A percentile compares a stretch with the other conserved stretches of the same genome.
Conservation (phyloP, 2,888 invertebrate species). For the Prosopocoilus inquinatus region DNA sequence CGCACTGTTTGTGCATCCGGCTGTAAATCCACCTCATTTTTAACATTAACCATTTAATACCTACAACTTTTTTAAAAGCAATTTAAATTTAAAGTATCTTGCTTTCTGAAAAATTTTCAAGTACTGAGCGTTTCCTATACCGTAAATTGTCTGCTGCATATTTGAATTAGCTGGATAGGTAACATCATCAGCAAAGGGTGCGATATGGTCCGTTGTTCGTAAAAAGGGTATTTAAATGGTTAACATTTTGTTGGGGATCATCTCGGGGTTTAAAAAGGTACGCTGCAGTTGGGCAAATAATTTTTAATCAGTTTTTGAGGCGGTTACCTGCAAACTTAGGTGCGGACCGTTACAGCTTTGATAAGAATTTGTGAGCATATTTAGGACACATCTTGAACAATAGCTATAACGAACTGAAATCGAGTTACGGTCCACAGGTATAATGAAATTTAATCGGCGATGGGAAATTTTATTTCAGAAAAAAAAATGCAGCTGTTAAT, state of each 20-base stretch:
- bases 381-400: slow-evolving; percentile 48
- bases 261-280: slow-evolving; percentile 36
- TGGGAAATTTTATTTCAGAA: neutral
- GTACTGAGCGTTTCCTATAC: too few relatives aligned
- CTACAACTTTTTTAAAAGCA: too few relatives aligned
- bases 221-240: slow-evolving; percentile 44
- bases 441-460: slow-evolving; percentile 40
- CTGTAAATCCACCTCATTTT: neutral
- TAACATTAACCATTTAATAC: too few relatives aligned
- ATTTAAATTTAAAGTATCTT: too few relatives aligned
- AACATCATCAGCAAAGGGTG: slow-evolving; percentile 25
- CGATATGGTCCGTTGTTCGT: slow-evolving; percentile 31
- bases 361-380: slow-evolving; percentile 48
- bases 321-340: slow-evolving; percentile 6
- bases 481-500: neutral
- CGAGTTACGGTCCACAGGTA: slow-evolving; percentile 21
- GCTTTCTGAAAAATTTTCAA: too few relatives aligned
- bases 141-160: too few relatives aligned
- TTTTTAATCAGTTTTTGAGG: slow-evolving; percentile 9
- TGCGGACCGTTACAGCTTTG: slow-evolving; percentile 40
- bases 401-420: slow-evolving; percentile 48
- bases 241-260: slow-evolving; percentile 40
- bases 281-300: slow-evolving; percentile 22
- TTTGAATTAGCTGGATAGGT: neutral
- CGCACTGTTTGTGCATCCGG: neutral